Percentiles rank a stretch among this genome's conserved stretches.
Conservation (phyloP, 2,888 invertebrate species). For the Blomia tropicalis region DNA sequence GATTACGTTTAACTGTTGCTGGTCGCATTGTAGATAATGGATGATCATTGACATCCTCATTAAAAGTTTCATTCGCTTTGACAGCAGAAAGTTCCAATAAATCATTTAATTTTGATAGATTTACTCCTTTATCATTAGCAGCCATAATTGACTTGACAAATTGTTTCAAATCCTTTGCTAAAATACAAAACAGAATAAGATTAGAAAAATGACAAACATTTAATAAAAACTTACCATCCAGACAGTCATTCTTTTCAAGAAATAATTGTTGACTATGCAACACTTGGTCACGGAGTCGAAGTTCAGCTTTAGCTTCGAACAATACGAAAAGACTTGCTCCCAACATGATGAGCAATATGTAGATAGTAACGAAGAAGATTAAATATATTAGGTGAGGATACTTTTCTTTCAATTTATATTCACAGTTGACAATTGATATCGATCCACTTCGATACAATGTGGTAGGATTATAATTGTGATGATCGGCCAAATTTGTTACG, state of each 20-base stretch:
- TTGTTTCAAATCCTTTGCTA: constrained; percentile 15
- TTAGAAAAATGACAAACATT: too few species aligned
- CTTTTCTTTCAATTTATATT: constrained; percentile 20
- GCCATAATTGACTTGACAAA: not conserved
- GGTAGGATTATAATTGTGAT: not conserved
- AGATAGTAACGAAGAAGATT: constrained; percentile 39
- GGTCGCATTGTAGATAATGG: not conserved
- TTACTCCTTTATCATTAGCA: constrained; percentile 10
- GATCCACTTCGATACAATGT: not conserved
- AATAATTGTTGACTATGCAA: constrained; percentile 21
- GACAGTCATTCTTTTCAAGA: constrained; percentile 19
- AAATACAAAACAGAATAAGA: too few species aligned
- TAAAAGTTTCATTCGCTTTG: not conserved
- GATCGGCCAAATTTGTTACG: not conserved
- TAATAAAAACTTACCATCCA: constrained; percentile 22
- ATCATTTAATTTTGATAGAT: constrained; percentile 1
- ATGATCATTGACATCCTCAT: not conserved
- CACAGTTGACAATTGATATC: not conserved
- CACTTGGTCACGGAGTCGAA: constrained; percentile 33
- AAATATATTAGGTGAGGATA: constrained; percentile 20
- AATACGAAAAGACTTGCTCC: constrained; percentile 52
- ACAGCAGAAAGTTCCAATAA: not conserved
- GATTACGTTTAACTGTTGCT: not conserved
- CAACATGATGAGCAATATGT: constrained; percentile 46
- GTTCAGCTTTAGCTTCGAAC: constrained; percentile 50